Base-by-base conservation (phyloP, 2,113 vertebrate species). In the Cottus gobio region DNA sequence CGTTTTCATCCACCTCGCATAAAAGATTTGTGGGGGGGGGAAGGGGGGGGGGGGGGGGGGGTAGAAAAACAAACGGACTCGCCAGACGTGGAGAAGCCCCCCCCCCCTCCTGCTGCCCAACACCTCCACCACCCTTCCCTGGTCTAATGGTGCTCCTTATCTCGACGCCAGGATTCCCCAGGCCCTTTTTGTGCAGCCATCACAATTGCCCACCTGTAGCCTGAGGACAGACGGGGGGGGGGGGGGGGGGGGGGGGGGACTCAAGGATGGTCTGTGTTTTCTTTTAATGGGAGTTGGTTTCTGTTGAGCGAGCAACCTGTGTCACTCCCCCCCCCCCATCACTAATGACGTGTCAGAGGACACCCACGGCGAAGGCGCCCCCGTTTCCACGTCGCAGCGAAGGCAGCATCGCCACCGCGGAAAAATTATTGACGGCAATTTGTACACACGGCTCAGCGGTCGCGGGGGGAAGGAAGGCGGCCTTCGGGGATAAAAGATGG, bases 171-270 rank as follows among this genome's bases (percentile, higher is more conserved):
- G 82, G 80, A 82, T 93, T 92, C 93, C 90, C 68, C 66, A 82
- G 93, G 89, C 90, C 31, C 75, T 87, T 89, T 93, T 87, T 90
- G 85, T 85, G 87, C 80, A 85, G 81, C 87, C 79, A 65, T 84
- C 89, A 91, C 91, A 95, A 94, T 91, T 92, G 85, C 91, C 92
- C 93, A 95, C 95, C 94, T 95, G 94, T 94, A 95, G 93, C 89
- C 85, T n/a, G 69, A 86, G 79, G 83, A 82, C 80, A 74, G 34
- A 34, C 1, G n/a, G 62, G n/a, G 58, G 48, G 36, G 15, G 37
- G 39, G 24, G 37, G 22, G 39, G 11, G 24, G 22, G 15, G 69
- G 10, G 37, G 10, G 37, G 1, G 74, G 30, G 9, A 50, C 42
- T 67, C 28, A 1, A 60, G 10, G 66, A 66, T 26, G 65, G 48